Percentiles rank a stretch among this genome's conserved stretches.
These are phyloP conservation scores for Eupithecia exiguata DNA, from an alignment of 2,888 invertebrate species.

Conservation along the genomic window DNA sequence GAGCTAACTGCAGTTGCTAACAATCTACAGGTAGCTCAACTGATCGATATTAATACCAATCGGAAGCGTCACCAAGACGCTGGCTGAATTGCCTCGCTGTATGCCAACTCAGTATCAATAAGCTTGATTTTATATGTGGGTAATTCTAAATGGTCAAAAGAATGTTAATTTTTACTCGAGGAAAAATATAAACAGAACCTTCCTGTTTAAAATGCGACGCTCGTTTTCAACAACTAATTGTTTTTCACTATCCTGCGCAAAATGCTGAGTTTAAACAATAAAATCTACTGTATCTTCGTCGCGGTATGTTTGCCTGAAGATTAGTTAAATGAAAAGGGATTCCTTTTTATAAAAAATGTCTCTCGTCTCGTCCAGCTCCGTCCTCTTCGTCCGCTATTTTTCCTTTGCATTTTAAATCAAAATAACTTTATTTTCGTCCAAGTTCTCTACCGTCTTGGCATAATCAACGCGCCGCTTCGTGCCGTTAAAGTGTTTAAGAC, in stretches of 20 bases:
- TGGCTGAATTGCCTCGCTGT: no score
- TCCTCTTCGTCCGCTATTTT: conserved; percentile 58
- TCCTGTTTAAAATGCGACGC: not conserved
- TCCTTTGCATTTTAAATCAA: conserved; percentile 79
- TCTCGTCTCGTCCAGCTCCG: conserved; percentile 51
- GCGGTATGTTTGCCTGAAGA: conserved; percentile 58
- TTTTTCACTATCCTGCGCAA: conserved; percentile 34
- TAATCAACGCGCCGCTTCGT: conserved; percentile 70
- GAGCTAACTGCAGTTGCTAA: no score
- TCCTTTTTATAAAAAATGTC: conserved; percentile 61
- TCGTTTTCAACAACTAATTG: conserved; percentile 18
- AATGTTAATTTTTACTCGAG: not conserved
- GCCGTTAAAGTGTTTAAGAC: conserved; percentile 71
- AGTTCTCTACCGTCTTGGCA: conserved; percentile 74
- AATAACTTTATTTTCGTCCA: conserved; percentile 78
- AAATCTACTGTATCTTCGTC: conserved; percentile 55
- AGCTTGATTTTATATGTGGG: not conserved
- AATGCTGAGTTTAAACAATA: conserved; percentile 51
- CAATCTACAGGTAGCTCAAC: no score
- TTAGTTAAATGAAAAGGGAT: conserved; percentile 72
- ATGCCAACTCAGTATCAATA: not conserved
- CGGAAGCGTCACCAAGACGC: no score
- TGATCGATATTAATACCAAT: no score
- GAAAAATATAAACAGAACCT: not conserved
- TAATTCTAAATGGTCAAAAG: not conserved